These are phyloP conservation scores for Catostomus latipinnis DNA, from an alignment of 2,797 vertebrate genomes.

Conservation along the genomic window DNA sequence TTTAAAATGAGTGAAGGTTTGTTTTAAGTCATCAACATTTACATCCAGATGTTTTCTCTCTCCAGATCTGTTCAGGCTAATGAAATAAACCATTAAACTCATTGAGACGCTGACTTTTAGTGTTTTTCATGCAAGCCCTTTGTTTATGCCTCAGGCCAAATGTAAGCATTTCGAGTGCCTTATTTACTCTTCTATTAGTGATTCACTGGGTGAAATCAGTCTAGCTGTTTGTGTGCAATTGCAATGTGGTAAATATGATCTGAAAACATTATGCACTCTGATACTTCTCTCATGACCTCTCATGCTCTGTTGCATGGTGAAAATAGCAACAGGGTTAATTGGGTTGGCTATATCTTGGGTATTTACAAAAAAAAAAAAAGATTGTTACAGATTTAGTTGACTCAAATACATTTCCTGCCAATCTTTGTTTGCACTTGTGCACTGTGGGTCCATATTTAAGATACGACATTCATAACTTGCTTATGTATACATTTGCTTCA, in stretches of 20 bases:
- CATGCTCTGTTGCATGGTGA: neutral
- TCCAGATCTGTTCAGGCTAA: neutral
- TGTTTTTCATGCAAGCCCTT: conserved; percentile 14
- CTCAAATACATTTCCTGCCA: no score
- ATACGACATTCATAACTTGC: no score
- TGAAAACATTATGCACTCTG: conserved; percentile 18
- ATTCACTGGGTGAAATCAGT: neutral
- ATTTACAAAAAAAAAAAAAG: no score
- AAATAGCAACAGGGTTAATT: neutral
- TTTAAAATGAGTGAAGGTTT: conserved; percentile 18
- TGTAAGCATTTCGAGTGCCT: neutral
- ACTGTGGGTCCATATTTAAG: no score
- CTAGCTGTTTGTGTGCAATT: conserved; percentile 25
- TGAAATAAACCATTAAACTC: conserved; percentile 28
- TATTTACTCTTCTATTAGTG: conserved; percentile 6
- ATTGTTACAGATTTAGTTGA: no score
- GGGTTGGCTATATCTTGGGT: no score
- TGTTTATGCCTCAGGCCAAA: conserved; percentile 39
- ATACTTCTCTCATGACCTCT: conserved; percentile 28
- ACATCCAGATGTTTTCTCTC: conserved; percentile 27
- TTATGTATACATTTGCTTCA: no score
- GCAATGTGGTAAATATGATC: conserved; percentile 6
- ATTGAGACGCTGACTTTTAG: conserved; percentile 8
- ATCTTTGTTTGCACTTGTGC: no score
- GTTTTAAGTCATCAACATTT: conserved; percentile 10